Percentiles rank a stretch among this genome's conserved stretches.
phyloP scores from a whole-genome alignment of 2,888 invertebrate species.

The Ctena decussata region DNA sequence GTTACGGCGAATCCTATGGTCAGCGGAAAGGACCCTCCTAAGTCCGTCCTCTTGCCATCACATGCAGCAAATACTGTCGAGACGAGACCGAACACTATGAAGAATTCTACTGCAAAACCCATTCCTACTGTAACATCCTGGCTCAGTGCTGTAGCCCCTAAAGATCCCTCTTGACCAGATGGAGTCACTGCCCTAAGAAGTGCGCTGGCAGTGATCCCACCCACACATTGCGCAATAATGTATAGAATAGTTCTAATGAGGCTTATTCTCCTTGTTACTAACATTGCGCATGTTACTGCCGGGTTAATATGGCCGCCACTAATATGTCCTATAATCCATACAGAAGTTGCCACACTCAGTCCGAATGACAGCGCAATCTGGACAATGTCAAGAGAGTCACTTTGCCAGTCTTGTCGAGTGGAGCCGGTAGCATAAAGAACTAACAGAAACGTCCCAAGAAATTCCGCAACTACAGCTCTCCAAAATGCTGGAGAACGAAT shows the following conservation, averaged over 20 bases:
- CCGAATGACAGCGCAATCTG: slow-evolving; percentile 96
- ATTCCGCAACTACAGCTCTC: slow-evolving; percentile 94
- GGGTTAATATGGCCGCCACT: slow-evolving; percentile 90
- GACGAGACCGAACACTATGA: slow-evolving; percentile 95
- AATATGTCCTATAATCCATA: slow-evolving; percentile 93
- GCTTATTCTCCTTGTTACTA: slow-evolving; percentile 93
- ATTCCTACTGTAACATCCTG: slow-evolving; percentile 89
- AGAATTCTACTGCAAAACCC: slow-evolving; percentile 93
- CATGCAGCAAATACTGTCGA: slow-evolving; percentile 94
- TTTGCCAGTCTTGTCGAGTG: slow-evolving; percentile 50
- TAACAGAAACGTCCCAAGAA: slow-evolving; percentile 94
- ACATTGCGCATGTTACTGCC: slow-evolving; percentile 88
- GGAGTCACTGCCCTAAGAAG: slow-evolving; percentile 89
- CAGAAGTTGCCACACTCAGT: slow-evolving; percentile 94
- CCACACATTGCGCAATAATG: slow-evolving; percentile 96
- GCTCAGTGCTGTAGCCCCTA: slow-evolving; percentile 90
- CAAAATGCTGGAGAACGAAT: slow-evolving; percentile 88
- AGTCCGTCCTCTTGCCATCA: slow-evolving; percentile 93
- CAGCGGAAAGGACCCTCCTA: slow-evolving; percentile 92
- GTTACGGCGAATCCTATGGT: slow-evolving; percentile 96
- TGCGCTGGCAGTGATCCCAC: slow-evolving; percentile 97
- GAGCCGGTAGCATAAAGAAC: slow-evolving; percentile 94
- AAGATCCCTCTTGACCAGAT: slow-evolving; percentile 92
- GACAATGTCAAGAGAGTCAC: slow-evolving; percentile 77
- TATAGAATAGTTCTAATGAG: slow-evolving; percentile 92